Base-by-base conservation (phyloP, 2,888 invertebrate species). In the Dryomyza anilis region DNA sequence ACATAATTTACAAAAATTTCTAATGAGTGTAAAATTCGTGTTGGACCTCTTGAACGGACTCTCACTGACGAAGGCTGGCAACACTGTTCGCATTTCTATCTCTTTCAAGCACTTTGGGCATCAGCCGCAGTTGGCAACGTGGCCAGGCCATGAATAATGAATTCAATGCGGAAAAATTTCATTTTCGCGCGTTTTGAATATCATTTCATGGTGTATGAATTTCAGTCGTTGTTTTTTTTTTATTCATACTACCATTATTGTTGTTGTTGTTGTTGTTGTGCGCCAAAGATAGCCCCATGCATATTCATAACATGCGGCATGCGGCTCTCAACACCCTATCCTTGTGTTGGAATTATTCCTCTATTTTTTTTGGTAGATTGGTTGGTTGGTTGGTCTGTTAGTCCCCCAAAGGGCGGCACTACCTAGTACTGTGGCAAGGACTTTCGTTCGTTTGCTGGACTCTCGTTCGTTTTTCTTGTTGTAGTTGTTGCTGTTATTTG, bases 291-390 rank as follows among this genome's bases (percentile, higher is more conserved):
- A 12, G 27, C 25, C 45, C 39, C 66, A 66, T 66, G 66, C 59
- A 66, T 66, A 66, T 66, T 66, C 66, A 66, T 53, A 50, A 33
- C 14, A 45, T 45, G n/a, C n/a, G n/a, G n/a, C n/a, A n/a, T n/a
- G n/a, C 56, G 57, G 56, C 62, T 62, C 61, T 65, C 61, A 52
- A 57, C 45, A 57, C 45, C 19, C 30, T 55, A 12, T 48, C 19
- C n/a, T 23, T 48, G 62, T 33, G 33, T 19, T 56, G 30, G n/a
- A 25, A 29, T 33, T 55, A 29, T 7, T 21, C 56, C 65, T 14
- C 43, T 58, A 50, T 67, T 61, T 45, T 46, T 23, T 23, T n/a
- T n/a, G n/a, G n/a, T n/a, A n/a, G n/a, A n/a, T n/a, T n/a, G n/a
- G n/a, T n/a, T n/a, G n/a, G n/a, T n/a, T n/a, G n/a, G n/a, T n/a